These are phyloP conservation scores for Capreolus pygargus DNA, from an alignment of 2,113 vertebrate species.

Conservation along the genomic window DNA sequence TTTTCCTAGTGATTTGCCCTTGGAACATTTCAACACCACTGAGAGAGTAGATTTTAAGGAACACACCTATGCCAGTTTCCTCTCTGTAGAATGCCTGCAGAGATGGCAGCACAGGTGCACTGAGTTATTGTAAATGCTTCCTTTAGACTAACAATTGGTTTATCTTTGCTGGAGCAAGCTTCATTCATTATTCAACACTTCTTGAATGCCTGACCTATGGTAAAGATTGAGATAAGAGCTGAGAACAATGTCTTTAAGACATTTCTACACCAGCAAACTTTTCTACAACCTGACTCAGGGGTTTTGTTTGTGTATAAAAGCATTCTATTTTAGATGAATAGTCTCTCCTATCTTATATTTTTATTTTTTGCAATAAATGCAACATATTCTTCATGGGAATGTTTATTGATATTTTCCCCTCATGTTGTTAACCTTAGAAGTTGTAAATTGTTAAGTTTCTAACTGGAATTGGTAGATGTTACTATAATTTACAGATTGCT, in stretches of 20 bases:
- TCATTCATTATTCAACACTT: background rate
- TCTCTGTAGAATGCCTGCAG: background rate
- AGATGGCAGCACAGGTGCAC: background rate
- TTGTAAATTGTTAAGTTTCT: background rate
- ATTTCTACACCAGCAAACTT: background rate
- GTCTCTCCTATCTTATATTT: background rate
- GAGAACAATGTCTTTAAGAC: background rate
- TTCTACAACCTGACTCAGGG: background rate
- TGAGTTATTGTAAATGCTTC: background rate
- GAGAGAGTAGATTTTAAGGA: background rate
- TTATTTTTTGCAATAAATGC: background rate
- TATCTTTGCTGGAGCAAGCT: background rate
- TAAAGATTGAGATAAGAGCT: background rate
- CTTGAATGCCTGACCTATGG: fast-evolving
- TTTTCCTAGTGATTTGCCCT: background rate
- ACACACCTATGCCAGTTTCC: background rate
- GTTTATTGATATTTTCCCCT: background rate
- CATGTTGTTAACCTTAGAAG: background rate
- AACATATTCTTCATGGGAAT: background rate
- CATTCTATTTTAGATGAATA: background rate
- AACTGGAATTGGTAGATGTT: background rate
- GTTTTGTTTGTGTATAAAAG: background rate
- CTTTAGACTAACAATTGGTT: background rate
- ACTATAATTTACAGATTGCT: background rate
- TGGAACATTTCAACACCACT: background rate